A percentile compares a stretch with the other conserved stretches of the same genome.
These are phyloP conservation scores for Polydrusus cervinus DNA, from an alignment of 2,888 invertebrate species.

Conservation along the genomic window DNA sequence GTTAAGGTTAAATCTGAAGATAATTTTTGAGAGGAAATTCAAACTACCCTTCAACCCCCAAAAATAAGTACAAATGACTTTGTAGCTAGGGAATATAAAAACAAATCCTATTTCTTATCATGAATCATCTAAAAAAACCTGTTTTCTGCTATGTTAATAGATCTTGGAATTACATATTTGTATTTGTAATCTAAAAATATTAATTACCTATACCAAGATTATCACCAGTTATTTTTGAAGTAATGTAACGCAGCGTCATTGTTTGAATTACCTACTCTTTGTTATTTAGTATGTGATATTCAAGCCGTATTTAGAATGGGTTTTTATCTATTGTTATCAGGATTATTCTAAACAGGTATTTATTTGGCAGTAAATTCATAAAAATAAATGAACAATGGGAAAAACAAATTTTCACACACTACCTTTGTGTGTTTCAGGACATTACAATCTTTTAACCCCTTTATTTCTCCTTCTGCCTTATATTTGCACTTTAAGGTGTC, in stretches of 20 bases:
- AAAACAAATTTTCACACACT: not conserved
- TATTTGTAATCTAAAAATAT: slow-evolving; percentile 10
- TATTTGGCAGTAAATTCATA: not conserved
- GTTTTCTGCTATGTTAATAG: slow-evolving; percentile 13
- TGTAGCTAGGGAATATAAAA: not conserved
- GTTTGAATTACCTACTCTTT: slow-evolving; percentile 1
- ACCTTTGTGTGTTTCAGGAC: no score
- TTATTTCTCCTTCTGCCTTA: no score
- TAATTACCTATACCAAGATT: slow-evolving; percentile 8
- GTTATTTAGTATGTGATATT: not conserved
- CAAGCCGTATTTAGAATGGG: not conserved
- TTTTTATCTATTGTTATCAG: no score
- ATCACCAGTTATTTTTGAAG: not conserved
- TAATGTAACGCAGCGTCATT: not conserved
- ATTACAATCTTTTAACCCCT: no score
- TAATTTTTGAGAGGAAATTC: no score
- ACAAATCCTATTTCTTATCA: not conserved
- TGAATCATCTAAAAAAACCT: slow-evolving; percentile 11
- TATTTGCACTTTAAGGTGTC: no score
- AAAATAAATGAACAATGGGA: not conserved
- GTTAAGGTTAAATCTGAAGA: no score
- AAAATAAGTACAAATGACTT: no score
- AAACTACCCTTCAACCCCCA: no score
- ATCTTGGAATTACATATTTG: not conserved
- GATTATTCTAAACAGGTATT: not conserved